These are phyloP conservation scores for Phthorimaea operculella DNA, from an alignment of 1,140 invertebrate species.

Conservation along the genomic window DNA sequence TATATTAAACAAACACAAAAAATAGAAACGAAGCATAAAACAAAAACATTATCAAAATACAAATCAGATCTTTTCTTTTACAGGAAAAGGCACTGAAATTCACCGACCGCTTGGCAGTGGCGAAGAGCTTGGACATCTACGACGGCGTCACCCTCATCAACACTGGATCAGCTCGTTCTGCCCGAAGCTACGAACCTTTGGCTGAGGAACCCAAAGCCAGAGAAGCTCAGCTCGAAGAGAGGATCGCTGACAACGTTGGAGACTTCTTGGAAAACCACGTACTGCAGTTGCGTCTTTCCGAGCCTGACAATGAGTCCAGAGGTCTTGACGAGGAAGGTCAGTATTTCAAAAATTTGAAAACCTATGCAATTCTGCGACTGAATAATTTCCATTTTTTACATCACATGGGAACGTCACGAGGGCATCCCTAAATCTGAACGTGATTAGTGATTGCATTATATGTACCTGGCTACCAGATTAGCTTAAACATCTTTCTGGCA, in stretches of 20 bases:
- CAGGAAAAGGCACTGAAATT: slow-evolving; percentile 60
- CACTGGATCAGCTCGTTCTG: slow-evolving; percentile 49
- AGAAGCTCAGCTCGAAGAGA: slow-evolving; percentile 52
- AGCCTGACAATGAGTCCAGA: slow-evolving; percentile 41
- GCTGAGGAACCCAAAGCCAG: slow-evolving; percentile 54
- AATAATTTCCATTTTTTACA: no score
- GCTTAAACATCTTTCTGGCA: no score
- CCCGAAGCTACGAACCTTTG: slow-evolving; percentile 54
- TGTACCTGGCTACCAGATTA: no score
- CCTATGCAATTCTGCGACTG: no score
- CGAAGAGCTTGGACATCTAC: slow-evolving; percentile 45
- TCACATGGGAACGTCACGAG: no score
- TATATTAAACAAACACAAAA: no score
- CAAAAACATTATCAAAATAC: background rate
- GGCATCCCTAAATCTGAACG: no score
- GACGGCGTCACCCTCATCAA: slow-evolving; percentile 56
- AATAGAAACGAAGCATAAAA: background rate
- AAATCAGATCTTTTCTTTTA: slow-evolving; percentile 18
- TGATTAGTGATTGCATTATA: no score
- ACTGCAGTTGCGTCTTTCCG: slow-evolving; percentile 51
- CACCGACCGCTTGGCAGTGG: slow-evolving; percentile 44
- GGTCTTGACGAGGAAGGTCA: slow-evolving; percentile 59
- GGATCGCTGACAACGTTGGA: slow-evolving; percentile 53
- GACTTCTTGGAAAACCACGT: slow-evolving; percentile 59
- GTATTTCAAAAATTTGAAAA: no score